Conservation (phyloP, 1,140 invertebrate species). For the Neodiprion pinetum region DNA sequence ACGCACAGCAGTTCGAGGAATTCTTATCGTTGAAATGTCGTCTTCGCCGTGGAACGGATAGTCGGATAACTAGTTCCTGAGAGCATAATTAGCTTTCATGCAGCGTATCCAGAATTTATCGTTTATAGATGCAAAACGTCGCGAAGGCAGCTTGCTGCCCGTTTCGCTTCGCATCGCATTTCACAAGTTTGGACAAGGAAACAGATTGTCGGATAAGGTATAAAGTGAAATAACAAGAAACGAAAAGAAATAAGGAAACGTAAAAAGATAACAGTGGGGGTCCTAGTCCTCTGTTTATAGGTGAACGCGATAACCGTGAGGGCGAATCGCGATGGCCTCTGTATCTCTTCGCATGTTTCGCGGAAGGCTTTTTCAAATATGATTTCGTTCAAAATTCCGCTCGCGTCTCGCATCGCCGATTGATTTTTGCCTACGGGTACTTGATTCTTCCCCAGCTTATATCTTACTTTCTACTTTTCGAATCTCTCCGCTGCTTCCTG, state of each 20-base stretch:
- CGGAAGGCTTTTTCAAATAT: not conserved
- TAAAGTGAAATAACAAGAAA: not conserved
- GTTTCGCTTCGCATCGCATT: not conserved
- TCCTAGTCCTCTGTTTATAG: not conserved
- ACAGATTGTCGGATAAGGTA: not conserved
- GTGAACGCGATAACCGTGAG: too few species aligned
- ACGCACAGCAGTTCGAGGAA: conserved; percentile 34
- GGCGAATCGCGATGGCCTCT: too few species aligned
- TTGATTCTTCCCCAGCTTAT: too few species aligned
- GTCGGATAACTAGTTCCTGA: conserved; percentile 54
- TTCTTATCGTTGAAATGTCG: conserved; percentile 59
- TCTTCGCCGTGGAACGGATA: conserved; percentile 55
- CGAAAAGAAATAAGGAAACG: not conserved
- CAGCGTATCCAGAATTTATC: conserved; percentile 3
- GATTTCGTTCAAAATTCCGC: not conserved
- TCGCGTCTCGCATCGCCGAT: not conserved
- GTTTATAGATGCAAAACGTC: not conserved
- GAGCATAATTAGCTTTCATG: conserved; percentile 46
- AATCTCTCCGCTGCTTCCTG: too few species aligned
- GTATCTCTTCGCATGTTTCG: too few species aligned
- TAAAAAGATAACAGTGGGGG: not conserved
- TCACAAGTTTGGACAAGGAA: not conserved
- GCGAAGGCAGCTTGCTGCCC: not conserved
- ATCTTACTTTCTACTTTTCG: too few species aligned
- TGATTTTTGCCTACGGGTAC: not conserved